Percentiles rank a stretch among this genome's conserved stretches.
phyloP scores from a whole-genome alignment of 2,797 vertebrate species.

The Taeniopygia guttata region DNA sequence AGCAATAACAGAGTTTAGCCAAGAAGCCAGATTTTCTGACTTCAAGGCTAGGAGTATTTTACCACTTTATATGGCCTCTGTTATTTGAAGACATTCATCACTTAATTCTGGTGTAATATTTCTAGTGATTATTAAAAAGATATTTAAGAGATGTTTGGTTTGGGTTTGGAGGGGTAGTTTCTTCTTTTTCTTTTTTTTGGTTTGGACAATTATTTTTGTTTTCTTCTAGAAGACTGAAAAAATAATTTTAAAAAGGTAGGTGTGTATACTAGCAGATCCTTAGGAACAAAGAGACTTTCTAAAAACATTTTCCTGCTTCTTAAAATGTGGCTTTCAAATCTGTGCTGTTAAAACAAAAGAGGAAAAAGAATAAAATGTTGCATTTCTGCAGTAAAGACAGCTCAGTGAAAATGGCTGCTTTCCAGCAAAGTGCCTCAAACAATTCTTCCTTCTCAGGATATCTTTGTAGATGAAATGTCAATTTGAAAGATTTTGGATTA shows the following conservation, averaged over 20 bases:
- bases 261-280: not conserved
- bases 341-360: not conserved
- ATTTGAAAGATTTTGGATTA: not conserved
- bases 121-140: not conserved
- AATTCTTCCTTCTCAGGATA: not conserved
- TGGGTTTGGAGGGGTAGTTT: rapidly evolving
- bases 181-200: rapidly evolving
- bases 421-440: not conserved
- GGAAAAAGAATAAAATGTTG: not conserved
- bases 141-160: not conserved
- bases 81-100: not conserved
- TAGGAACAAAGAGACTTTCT: not conserved
- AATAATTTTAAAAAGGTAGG: not conserved
- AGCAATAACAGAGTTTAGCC: not conserved
- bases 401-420: not conserved
- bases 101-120: not conserved
- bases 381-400: not conserved
- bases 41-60: not conserved
- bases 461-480: not conserved
- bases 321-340: not conserved
- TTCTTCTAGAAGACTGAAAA: not conserved
- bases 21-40: not conserved
- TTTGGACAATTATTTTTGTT: rapidly evolving
- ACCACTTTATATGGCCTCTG: not conserved
- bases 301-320: not conserved